These are phyloP conservation scores for Drosophila mulleri DNA, from an alignment of 2,888 invertebrate genomes.

Conservation along the genomic window DNA sequence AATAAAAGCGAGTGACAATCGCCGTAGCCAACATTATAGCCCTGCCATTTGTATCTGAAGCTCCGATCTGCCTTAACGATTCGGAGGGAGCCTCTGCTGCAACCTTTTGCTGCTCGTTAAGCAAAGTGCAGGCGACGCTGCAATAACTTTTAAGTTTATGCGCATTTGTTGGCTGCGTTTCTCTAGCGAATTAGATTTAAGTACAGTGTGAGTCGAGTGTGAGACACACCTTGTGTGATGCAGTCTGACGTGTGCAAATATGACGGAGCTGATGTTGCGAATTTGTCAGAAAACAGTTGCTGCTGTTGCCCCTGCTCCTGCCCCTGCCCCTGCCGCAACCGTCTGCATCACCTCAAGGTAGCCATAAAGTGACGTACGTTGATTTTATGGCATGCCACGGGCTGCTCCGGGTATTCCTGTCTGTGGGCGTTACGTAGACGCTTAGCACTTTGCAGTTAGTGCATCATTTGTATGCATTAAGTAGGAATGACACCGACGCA, in stretches of 20 bases:
- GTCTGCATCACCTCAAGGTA: conserved; percentile 5
- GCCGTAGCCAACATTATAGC: conserved; percentile 10
- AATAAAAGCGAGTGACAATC: conserved; percentile 18
- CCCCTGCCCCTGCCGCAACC: neutral
- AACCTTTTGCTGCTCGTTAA: conserved; percentile 60
- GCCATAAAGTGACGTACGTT: conserved; percentile 66
- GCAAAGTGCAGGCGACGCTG: conserved; percentile 56
- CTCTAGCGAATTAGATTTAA: conserved; percentile 60
- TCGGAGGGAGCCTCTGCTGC: conserved; percentile 10
- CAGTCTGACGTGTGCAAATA: conserved; percentile 55
- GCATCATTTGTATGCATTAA: conserved; percentile 77
- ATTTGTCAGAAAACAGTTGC: conserved; percentile 41
- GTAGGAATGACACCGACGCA: conserved; percentile 38
- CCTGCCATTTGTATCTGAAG: conserved; percentile 6
- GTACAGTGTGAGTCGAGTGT: conserved; percentile 29
- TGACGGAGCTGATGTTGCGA: conserved; percentile 50
- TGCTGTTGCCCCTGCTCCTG: neutral
- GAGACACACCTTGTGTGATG: conserved; percentile 15
- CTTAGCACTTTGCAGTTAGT: conserved; percentile 70
- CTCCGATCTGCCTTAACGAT: conserved; percentile 19
- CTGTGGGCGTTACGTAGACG: conserved; percentile 28
- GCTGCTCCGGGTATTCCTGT: conserved; percentile 13
- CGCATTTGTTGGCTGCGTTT: conserved; percentile 61
- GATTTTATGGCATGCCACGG: conserved; percentile 69
- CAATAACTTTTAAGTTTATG: conserved; percentile 60